Conservation (phyloP, 2,888 invertebrate species). For the Cryptops parisi region DNA sequence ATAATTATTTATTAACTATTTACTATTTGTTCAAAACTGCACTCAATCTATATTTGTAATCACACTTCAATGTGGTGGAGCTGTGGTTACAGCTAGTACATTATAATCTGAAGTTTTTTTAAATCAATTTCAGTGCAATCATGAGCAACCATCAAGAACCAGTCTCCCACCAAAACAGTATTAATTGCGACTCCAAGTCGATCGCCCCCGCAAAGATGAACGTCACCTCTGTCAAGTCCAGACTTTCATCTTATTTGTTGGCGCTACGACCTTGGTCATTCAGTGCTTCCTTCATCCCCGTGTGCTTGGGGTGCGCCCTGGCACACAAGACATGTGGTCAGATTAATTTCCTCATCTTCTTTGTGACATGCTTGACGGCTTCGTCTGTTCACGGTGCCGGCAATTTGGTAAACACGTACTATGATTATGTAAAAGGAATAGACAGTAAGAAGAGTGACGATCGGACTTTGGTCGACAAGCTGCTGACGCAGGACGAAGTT, state of each 20-base stretch:
- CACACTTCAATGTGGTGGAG: too few relatives aligned
- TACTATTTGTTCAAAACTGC: too few relatives aligned
- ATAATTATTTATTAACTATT: too few relatives aligned
- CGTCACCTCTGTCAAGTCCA: constrained; percentile 27
- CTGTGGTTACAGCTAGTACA: too few relatives aligned
- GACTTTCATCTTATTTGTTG: constrained; percentile 70
- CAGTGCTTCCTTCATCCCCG: constrained; percentile 80
- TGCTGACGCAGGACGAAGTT: constrained; percentile 66
- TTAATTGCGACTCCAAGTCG: neutral
- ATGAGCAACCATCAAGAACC: too few relatives aligned
- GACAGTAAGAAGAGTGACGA: constrained; percentile 83
- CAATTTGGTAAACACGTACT: constrained; percentile 92
- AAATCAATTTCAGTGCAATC: too few relatives aligned
- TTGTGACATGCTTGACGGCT: constrained; percentile 71
- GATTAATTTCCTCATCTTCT: constrained; percentile 62
- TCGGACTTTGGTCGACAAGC: constrained; percentile 83
- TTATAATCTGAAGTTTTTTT: too few relatives aligned
- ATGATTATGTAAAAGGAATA: constrained; percentile 84
- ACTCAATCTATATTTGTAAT: too few relatives aligned
- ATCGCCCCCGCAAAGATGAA: neutral
- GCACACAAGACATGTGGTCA: constrained; percentile 58
- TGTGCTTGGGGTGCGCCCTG: constrained; percentile 72
- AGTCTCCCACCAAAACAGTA: neutral
- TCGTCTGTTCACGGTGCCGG: constrained; percentile 90
- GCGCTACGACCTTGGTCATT: constrained; percentile 89